Percentiles rank a stretch among this genome's conserved stretches.
phyloP scores from a whole-genome alignment of 2,113 vertebrate genomes.

The Ariopsis seemanni region DNA sequence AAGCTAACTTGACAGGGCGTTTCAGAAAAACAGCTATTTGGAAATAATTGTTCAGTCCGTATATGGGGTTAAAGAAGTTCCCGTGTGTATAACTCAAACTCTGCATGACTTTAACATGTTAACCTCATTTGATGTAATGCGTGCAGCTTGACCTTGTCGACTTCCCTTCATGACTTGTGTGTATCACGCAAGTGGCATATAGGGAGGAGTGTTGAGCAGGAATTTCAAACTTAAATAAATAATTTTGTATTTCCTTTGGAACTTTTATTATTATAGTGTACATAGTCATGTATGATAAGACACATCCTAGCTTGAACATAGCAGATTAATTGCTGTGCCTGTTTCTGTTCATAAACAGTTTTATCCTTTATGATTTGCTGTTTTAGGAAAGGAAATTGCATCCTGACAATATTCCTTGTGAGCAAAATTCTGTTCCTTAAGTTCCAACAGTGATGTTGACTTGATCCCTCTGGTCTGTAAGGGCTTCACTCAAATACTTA shows the following conservation, averaged over 20 bases:
- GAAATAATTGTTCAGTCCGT: background rate
- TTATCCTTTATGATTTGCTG: background rate
- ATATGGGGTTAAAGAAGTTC: background rate
- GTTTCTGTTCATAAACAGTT: background rate
- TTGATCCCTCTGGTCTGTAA: background rate
- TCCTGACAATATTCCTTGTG: background rate
- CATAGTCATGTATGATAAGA: background rate
- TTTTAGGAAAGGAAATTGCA: background rate
- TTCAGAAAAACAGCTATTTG: background rate
- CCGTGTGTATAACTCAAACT: background rate
- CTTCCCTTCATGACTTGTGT: background rate
- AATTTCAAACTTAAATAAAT: background rate
- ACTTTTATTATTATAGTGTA: background rate
- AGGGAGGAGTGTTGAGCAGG: background rate
- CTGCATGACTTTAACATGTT: background rate
- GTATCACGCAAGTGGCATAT: background rate
- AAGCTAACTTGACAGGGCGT: background rate
- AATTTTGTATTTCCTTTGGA: background rate
- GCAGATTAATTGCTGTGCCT: background rate
- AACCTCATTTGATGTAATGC: background rate
- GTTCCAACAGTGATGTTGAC: background rate
- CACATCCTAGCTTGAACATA: background rate
- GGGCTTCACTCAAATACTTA: background rate
- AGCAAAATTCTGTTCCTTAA: background rate
- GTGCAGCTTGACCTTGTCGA: background rate